These are phyloP conservation scores for Erythrocebus patas DNA, from an alignment of 2,113 vertebrate genomes.

Conservation along the genomic window DNA sequence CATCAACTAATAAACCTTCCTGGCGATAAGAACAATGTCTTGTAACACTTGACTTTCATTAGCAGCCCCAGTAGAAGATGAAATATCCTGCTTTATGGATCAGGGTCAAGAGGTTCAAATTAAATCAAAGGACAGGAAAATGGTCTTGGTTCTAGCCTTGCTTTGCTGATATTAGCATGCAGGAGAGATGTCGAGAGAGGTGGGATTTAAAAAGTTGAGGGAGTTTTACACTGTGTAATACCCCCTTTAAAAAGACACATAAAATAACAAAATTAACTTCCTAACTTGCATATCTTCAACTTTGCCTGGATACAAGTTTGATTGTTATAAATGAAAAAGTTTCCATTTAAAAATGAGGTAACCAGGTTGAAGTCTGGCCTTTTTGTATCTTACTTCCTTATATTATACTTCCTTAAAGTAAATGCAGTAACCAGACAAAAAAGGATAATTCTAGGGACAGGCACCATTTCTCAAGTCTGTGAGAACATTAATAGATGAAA, in stretches of 20 bases:
- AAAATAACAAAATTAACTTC: conserved; percentile 11
- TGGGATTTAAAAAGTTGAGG: neutral
- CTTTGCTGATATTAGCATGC: neutral
- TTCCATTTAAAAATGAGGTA: neutral
- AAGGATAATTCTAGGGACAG: neutral
- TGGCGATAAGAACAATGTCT: conserved; percentile 41
- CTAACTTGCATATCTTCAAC: neutral
- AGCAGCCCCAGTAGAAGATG: conserved; percentile 36
- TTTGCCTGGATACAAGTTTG: neutral
- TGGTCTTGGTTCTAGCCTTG: neutral
- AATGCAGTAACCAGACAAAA: neutral
- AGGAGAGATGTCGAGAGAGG: neutral
- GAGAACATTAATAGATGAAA: neutral
- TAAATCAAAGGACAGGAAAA: conserved; percentile 49
- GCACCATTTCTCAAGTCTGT: neutral
- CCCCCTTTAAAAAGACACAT: neutral
- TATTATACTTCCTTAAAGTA: conserved; percentile 24
- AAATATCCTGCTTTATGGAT: conserved; percentile 11
- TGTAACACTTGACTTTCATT: conserved; percentile 49
- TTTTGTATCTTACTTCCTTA: neutral
- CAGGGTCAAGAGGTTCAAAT: conserved; percentile 23
- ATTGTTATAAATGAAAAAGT: neutral
- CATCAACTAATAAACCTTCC: conserved; percentile 45
- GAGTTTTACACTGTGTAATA: neutral
- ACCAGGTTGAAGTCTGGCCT: neutral